A percentile compares a stretch with the other conserved stretches of the same genome.
Evolutionary conservation across 2,797 vertebrate species (phyloP).

Genomic region (Anguilla anguilla): DNA sequence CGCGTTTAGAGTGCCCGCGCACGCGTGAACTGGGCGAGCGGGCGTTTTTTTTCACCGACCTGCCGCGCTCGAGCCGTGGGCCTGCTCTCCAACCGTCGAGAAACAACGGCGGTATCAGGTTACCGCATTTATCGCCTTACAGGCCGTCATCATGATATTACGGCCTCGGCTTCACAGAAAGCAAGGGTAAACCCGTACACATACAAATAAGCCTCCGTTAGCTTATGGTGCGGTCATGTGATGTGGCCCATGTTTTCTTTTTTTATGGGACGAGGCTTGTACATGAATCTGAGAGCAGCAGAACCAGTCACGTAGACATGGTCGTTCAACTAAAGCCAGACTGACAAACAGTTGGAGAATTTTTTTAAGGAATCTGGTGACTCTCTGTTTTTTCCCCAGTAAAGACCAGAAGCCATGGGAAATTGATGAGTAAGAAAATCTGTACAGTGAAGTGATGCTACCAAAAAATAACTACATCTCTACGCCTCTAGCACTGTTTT

Average conservation of each 20-base stretch:
- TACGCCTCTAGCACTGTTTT: too few species aligned
- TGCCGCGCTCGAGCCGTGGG: background rate
- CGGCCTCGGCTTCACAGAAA: background rate
- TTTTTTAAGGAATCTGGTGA: background rate
- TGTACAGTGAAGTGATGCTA: constrained; percentile 3
- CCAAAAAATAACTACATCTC: too few species aligned
- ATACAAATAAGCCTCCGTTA: background rate
- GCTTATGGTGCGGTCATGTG: background rate
- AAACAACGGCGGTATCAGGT: background rate
- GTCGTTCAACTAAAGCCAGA: background rate
- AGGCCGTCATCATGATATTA: background rate
- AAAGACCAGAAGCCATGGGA: constrained; percentile 19
- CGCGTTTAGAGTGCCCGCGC: constrained; percentile 72
- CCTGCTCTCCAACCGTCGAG: background rate
- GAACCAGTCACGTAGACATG: background rate
- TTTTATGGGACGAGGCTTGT: background rate
- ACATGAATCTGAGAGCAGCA: background rate
- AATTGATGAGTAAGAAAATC: constrained; percentile 22
- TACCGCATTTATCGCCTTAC: background rate
- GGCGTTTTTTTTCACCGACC: constrained; percentile 60
- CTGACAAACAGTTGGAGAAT: background rate
- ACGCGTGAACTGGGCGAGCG: constrained; percentile 66
- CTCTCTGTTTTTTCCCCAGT: constrained; percentile 9
- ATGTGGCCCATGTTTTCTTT: background rate
- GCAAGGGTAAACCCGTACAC: background rate